A percentile compares a stretch with the other conserved stretches of the same genome.
Evolutionary conservation across 2,888 invertebrate species (phyloP).

Genomic region (Hedychridium roseum): DNA sequence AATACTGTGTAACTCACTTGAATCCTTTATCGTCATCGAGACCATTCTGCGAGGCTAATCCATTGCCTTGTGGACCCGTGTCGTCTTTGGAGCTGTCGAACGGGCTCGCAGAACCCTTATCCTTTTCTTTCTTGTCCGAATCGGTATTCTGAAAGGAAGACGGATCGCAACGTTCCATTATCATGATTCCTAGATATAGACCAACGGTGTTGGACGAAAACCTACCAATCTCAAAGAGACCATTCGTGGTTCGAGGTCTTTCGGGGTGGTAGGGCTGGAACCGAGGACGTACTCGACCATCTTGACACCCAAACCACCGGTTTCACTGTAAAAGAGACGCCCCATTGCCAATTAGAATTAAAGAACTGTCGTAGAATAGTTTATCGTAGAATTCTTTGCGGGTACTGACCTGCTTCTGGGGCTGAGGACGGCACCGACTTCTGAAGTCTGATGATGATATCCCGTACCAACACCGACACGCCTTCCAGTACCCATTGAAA

Average conservation of each 20-base stretch:
- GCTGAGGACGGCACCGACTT: conserved; percentile 61
- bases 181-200: background rate
- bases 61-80: conserved; percentile 66
- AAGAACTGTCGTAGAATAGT: background rate
- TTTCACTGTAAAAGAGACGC: conserved; percentile 72
- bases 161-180: background rate
- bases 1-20: conserved; percentile 73
- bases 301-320: conserved; percentile 91
- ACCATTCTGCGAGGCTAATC: conserved; percentile 71
- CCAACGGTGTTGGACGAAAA: background rate
- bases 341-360: background rate
- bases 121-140: conserved; percentile 65
- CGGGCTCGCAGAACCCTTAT: conserved; percentile 68
- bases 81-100: conserved; percentile 69
- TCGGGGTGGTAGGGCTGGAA: conserved; percentile 79
- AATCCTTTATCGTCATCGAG: conserved; percentile 89
- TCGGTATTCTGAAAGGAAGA: conserved; percentile 59
- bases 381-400: background rate
- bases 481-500: conserved; percentile 80
- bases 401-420: conserved; percentile 59
- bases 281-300: conserved; percentile 99
- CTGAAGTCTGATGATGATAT: conserved; percentile 61
- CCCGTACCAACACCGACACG: conserved; percentile 69
- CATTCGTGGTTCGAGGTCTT: conserved; percentile 60
- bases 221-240: conserved; percentile 61